Base-by-base conservation (phyloP, 1,140 invertebrate species). In the Zaprionus africanus region DNA sequence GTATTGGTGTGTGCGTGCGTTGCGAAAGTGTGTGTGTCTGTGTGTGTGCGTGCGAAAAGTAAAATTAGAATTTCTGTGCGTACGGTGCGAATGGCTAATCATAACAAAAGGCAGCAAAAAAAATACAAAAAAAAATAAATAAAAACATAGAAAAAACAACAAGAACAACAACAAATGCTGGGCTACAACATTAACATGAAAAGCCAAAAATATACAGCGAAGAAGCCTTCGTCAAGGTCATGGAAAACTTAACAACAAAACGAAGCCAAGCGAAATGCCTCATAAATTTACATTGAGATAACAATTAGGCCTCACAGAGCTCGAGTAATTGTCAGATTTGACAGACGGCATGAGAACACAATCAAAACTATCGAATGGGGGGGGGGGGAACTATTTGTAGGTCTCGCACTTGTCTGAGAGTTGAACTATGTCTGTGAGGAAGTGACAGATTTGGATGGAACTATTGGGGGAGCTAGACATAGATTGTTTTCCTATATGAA, bases 21-120 rank as follows among this genome's bases (percentile, higher is more conserved):
- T 31, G 28, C 28, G 6, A 28, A 57, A 62, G 67, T 24, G 59
- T 28, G 34, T 53, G 31, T 66, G 31, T 34, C 28, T 36, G 31
- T 66, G 57, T 73, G 58, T 82, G 49, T 86, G 83, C 62, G 83
- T 81, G 72, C 78, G 73, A 83, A 84, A 87, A 88, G 81, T 88
- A 87, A 87, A 87, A 87, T 87, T 87, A 88, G 81, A 87, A 88
- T 88, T 83, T 88, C 79, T 87, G 83, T 86, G 82, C 82, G 82
- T 85, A 86, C 76, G 82, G 51, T 68, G 78, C 84, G 84, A 87
- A 87, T 79, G 84, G 84, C 84, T 88, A 88, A 87, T 87, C 84
- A 87, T 88, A 87, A 87, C 84, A 88, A 88, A 87, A 79, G 69
- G 22, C 59, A 43, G 64, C 71, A 68, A 74, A 66, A 53, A 61